phyloP scores from a whole-genome alignment of 2,113 vertebrate species.

The Ginglymostoma cirratum region DNA sequence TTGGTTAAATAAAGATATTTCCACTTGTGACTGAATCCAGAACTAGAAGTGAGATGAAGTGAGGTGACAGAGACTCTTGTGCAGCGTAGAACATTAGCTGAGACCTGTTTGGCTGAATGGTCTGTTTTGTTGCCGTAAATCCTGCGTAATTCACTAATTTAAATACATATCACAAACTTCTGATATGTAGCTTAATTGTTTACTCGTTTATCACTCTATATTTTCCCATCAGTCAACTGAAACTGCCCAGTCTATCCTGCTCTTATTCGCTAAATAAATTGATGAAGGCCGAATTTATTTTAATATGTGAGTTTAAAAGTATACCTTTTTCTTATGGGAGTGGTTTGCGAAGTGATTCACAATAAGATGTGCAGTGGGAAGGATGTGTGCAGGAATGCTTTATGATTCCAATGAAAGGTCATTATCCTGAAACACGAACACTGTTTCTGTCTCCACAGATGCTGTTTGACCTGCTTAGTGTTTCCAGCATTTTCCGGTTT shows the following conservation, averaged over 20 bases:
- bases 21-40: background rate
- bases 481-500: background rate
- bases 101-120: background rate
- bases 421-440: background rate
- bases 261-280: background rate
- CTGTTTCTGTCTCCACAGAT: background rate
- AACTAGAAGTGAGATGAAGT: background rate
- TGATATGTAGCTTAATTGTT: background rate
- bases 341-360: background rate
- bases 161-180: background rate
- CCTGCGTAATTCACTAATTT: background rate
- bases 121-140: background rate
- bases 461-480: background rate
- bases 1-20: background rate
- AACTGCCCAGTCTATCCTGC: background rate
- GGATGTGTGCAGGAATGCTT: background rate
- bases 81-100: background rate
- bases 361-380: background rate
- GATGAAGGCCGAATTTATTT: background rate
- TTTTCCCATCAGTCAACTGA: background rate
- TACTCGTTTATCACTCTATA: background rate
- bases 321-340: background rate
- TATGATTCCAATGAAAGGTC: background rate
- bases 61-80: no score
- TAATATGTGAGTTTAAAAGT: background rate